Evolutionary conservation across 2,797 vertebrate genomes (phyloP).

Genomic region (Cyclura pinguis): DNA sequence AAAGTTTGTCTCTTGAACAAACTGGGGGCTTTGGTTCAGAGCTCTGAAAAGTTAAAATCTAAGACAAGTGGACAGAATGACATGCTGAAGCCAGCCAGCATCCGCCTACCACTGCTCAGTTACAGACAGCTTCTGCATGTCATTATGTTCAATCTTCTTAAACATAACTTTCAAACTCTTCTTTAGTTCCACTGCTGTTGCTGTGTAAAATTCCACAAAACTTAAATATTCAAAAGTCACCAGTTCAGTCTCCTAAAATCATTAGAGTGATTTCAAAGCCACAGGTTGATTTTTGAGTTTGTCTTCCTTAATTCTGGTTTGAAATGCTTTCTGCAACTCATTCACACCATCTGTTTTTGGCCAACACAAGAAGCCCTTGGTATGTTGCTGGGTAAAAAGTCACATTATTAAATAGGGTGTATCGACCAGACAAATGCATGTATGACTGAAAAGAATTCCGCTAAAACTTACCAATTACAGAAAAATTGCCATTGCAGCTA

Average conservation of each 20-base stretch:
- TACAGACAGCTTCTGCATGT: not conserved
- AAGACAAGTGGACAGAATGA: not conserved
- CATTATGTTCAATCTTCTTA: not conserved
- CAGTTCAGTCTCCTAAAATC: not conserved
- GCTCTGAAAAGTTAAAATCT: not conserved
- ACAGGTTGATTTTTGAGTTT: not conserved
- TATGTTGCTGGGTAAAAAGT: not conserved
- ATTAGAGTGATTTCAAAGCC: not conserved
- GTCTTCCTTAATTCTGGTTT: not conserved
- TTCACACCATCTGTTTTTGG: not conserved
- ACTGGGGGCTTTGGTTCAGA: not conserved
- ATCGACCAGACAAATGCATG: not conserved
- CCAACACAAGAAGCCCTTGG: not conserved
- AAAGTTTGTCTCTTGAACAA: not conserved
- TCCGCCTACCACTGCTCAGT: not conserved
- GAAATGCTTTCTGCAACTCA: not conserved
- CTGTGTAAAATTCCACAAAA: not conserved
- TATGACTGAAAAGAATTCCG: not conserved
- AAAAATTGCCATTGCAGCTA: not conserved
- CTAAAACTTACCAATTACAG: not conserved
- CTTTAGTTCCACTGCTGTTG: rapidly evolving
- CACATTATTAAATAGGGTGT: not conserved
- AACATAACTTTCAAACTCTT: not conserved
- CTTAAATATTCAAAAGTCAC: conserved; percentile 5
- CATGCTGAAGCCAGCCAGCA: not conserved